Conservation (phyloP, 2,797 vertebrate genomes). For the Oreonectes daqikongensis region DNA sequence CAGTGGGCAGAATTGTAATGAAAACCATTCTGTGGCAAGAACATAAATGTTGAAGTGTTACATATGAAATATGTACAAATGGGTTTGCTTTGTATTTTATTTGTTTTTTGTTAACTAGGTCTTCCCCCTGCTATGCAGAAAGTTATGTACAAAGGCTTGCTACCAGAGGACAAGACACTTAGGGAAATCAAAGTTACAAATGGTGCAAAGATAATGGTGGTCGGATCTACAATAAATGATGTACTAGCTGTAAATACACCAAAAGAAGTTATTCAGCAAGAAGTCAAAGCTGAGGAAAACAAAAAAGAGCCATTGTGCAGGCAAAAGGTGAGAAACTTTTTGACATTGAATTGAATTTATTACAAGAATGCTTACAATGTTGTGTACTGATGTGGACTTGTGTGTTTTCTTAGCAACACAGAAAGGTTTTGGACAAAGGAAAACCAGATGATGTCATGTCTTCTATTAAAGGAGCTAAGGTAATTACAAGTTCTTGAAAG, state of each 20-base stretch:
- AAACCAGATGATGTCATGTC: constrained; percentile 99
- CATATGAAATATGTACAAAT: too few relatives aligned
- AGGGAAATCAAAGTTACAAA: constrained; percentile 96
- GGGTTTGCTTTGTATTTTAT: too few relatives aligned
- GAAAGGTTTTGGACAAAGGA: constrained; percentile 98
- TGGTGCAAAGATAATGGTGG: constrained; percentile 98
- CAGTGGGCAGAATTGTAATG: too few relatives aligned
- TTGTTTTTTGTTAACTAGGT: constrained; percentile 72
- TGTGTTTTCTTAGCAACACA: constrained; percentile 89
- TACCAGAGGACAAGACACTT: constrained; percentile 95
- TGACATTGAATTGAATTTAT: neutral
- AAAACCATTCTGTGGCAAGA: too few relatives aligned
- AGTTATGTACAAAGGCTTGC: constrained; percentile 98
- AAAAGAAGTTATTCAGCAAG: constrained; percentile 94
- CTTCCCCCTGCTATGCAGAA: constrained; percentile 99
- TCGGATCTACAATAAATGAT: constrained; percentile 98
- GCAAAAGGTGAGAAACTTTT: constrained; percentile 85
- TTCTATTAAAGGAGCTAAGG: constrained; percentile 93
- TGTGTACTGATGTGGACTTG: neutral
- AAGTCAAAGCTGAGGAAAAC: constrained; percentile 94
- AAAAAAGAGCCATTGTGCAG: constrained; percentile 98
- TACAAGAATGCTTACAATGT: neutral
- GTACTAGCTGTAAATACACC: constrained; percentile 97
- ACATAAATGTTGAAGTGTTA: too few relatives aligned
- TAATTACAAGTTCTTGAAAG: constrained; percentile 55